Evolutionary conservation across 2,888 invertebrate genomes (phyloP).

Genomic region (Pammene aurita): DNA sequence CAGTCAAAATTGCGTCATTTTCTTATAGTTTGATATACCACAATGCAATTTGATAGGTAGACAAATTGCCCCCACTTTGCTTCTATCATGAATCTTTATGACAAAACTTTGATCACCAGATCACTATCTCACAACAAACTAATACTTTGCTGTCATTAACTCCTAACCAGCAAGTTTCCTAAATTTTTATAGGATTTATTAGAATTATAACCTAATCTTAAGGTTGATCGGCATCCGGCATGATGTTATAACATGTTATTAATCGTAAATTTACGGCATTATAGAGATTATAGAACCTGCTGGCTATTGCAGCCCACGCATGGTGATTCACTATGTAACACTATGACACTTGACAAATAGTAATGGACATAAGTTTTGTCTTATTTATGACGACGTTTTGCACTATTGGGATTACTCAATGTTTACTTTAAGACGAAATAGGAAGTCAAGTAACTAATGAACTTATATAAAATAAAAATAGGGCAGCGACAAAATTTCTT

Average conservation of each 20-base stretch:
- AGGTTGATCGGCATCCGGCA: constrained; percentile 35
- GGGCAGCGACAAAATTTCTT: too few species aligned
- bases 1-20: not conserved
- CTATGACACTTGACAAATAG: constrained; percentile 45
- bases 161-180: constrained; percentile 20
- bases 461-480: not conserved
- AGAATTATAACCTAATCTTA: constrained; percentile 27
- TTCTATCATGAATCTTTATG: constrained; percentile 19
- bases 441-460: not conserved
- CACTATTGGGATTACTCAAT: not conserved
- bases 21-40: not conserved
- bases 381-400: constrained; percentile 27
- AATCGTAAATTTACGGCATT: constrained; percentile 31
- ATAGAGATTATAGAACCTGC: constrained; percentile 26
- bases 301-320: constrained; percentile 34
- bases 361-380: constrained; percentile 31
- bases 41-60: not conserved
- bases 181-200: constrained; percentile 20
- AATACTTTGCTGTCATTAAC: constrained; percentile 16
- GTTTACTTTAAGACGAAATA: not conserved
- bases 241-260: constrained; percentile 28
- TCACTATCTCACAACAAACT: constrained; percentile 17
- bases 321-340: constrained; percentile 42
- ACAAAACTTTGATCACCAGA: constrained; percentile 29
- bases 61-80: constrained; percentile 1